Evolutionary conservation across 2,888 invertebrate species (phyloP), one percentile per base, ranked within the genome.

Genomic region (Timandra comae): DNA sequence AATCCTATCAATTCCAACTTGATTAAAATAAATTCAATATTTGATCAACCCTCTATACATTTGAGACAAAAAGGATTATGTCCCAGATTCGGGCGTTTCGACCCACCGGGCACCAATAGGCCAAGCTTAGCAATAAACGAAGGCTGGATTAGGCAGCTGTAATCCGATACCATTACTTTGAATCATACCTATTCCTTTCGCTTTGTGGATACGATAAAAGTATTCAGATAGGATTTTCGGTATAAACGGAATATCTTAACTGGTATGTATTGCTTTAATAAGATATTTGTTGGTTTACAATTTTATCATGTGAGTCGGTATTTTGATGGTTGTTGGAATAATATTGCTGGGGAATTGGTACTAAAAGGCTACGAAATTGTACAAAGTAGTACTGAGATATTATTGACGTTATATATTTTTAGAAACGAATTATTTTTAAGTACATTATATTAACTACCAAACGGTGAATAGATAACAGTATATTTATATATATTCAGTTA

Each of bases 151-250:
- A 69, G 43, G 46, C 40, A 31, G 42, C 38, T 43, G 45, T 66
- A 63, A 68, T 65, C 67, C 62, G 28, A 30, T 35, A 42, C 52
- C 52, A 53, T 59, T 63, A 55, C 48, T 51, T 38, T 33, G 40
- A 46, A 47, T 58, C 47, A 55, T 54, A 49, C 52, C 47, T 41
- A 48, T 57, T 56, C 48, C 33, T 29, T 29, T 33, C 36, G 40
- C 34, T 33, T 26, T 33, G 30, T 16, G 20, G 30, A 33, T 37
- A 38, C 29, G 19, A 27, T 29, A 38, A 33, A 41, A 41, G 38
- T 38, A 40, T 29, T 11, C 34, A 33, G 41, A 47, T 44, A 35
- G 42, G 46, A 47, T 47, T 42, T 33, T 25, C 31, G 29, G n/a
- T 35, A 38, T 26, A 30, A 36, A 26, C 37, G 36, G 31, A 37